Conservation (phyloP, 2,113 vertebrate genomes). For the Aldabrachelys gigantea region DNA sequence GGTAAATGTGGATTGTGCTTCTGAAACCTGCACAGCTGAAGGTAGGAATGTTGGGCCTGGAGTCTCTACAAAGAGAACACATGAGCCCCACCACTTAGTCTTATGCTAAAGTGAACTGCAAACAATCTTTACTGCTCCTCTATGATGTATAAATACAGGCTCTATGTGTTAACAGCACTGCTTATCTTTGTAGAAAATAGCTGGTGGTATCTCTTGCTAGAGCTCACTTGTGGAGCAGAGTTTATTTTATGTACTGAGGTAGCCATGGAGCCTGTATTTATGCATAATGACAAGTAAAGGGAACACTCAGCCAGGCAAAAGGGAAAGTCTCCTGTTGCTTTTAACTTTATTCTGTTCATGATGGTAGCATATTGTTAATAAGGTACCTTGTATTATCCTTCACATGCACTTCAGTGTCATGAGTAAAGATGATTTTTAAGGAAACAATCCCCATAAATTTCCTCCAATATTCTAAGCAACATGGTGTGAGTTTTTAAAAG, state of each 20-base stretch:
- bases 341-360: constrained; percentile 24
- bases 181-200: neutral
- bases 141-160: neutral
- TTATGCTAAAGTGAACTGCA: neutral
- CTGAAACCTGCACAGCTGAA: too few species aligned
- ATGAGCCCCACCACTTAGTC: rapidly evolving
- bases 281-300: rapidly evolving
- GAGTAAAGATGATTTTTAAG: constrained; percentile 49
- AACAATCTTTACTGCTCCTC: neutral
- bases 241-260: neutral
- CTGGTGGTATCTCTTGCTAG: constrained; percentile 12
- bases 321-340: constrained; percentile 52
- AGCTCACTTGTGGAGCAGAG: neutral
- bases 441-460: constrained; percentile 43
- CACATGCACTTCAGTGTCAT: neutral
- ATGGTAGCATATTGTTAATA: neutral
- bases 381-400: constrained; percentile 67
- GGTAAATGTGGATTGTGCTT: neutral
- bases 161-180: neutral
- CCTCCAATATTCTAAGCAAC: constrained; percentile 37
- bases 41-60: neutral
- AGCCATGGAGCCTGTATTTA: neutral
- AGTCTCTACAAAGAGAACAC: neutral
- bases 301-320: neutral
- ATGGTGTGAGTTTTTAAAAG: constrained; percentile 62